These are phyloP conservation scores for Ibidorhyncha struthersii DNA, from an alignment of 2,113 vertebrate species.

Conservation along the genomic window DNA sequence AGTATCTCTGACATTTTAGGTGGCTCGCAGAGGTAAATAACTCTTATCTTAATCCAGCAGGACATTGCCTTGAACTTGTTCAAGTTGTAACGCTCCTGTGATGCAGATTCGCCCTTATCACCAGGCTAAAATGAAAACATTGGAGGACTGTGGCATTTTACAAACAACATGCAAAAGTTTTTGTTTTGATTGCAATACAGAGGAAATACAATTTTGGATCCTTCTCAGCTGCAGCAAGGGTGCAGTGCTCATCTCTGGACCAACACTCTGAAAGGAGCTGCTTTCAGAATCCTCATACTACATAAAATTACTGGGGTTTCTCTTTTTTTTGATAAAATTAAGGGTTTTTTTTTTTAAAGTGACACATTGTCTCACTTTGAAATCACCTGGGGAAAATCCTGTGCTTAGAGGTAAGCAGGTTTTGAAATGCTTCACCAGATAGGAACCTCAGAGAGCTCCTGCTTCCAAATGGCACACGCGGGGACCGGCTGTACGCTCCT, in stretches of 20 bases:
- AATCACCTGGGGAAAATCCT: background rate
- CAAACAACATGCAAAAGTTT: background rate
- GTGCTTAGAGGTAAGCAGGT: background rate
- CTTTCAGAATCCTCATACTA: background rate
- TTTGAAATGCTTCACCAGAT: background rate
- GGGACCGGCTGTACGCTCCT: background rate
- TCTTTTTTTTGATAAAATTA: background rate
- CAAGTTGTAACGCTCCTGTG: background rate
- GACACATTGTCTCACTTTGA: background rate
- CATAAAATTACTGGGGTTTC: no score
- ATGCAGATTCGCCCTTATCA: background rate
- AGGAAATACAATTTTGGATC: background rate
- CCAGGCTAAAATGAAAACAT: background rate
- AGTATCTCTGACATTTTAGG: background rate
- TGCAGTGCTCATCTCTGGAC: background rate
- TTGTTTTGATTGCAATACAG: background rate
- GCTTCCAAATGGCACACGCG: background rate
- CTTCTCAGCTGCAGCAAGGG: background rate
- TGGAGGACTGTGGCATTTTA: background rate
- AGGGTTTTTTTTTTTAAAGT: background rate
- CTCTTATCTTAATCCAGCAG: background rate
- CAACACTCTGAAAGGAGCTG: rapidly evolving
- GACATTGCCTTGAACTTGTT: background rate
- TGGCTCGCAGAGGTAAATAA: background rate
- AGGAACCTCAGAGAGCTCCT: background rate